phyloP scores from a whole-genome alignment of 1,140 invertebrate genomes.

The Nebria ingens region DNA sequence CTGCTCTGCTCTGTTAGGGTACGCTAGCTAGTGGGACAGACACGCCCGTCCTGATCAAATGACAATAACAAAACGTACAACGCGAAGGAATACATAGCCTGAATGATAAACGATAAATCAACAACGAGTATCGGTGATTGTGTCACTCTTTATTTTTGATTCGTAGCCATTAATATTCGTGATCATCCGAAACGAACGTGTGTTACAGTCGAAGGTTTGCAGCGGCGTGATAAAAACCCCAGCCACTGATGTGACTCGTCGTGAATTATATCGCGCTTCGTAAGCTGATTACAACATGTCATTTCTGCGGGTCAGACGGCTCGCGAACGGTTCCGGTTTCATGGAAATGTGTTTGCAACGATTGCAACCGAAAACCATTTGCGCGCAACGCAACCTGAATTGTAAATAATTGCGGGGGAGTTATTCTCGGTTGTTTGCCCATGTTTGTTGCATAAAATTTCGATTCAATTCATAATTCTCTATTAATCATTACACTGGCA shows the following conservation, averaged over 20 bases:
- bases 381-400: neutral
- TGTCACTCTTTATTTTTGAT: neutral
- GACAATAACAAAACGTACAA: neutral
- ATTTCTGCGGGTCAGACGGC: neutral
- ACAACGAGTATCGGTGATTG: neutral
- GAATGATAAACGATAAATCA: neutral
- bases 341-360: neutral
- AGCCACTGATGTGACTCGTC: neutral
- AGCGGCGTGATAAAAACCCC: neutral
- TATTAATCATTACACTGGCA: constrained; percentile 7
- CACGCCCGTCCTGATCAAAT: no score
- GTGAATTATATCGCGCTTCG: constrained; percentile 5
- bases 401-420: constrained; percentile 2
- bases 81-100: neutral
- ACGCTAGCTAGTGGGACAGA: no score
- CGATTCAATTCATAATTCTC: constrained; percentile 5
- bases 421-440: neutral
- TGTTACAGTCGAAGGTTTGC: neutral
- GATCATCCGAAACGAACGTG: neutral
- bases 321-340: neutral
- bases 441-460: neutral
- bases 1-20: no score
- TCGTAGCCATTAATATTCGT: neutral
- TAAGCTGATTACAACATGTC: constrained; percentile 2
- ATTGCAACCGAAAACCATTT: constrained; percentile 5